Evolutionary conservation across 2,888 invertebrate genomes (phyloP).

Genomic region (Odiellus spinosus): DNA sequence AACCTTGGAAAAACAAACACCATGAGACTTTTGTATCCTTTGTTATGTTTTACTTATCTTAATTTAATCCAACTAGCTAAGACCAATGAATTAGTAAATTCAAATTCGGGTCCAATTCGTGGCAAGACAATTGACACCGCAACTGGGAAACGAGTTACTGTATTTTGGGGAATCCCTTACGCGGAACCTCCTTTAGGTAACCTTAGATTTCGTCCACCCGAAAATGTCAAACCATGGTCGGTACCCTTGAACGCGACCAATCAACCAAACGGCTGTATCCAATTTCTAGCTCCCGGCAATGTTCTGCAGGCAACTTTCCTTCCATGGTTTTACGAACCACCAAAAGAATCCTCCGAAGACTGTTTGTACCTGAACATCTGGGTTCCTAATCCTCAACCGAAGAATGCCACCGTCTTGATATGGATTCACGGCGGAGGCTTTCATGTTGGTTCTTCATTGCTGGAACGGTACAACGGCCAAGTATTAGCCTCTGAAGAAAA

Average conservation of each 20-base stretch:
- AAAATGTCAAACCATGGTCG: slow-evolving; percentile 9
- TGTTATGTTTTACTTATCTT: too few relatives aligned
- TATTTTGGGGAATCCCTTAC: slow-evolving; percentile 15
- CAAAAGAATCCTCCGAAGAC: slow-evolving; percentile 40
- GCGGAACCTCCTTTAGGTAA: slow-evolving; percentile 11
- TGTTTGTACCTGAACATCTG: slow-evolving; percentile 70
- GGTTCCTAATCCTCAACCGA: slow-evolving; percentile 40
- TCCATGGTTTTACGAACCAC: neutral
- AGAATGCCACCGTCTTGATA: too few relatives aligned
- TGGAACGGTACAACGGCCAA: too few relatives aligned
- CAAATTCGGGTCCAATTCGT: too few relatives aligned
- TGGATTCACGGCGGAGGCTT: too few relatives aligned
- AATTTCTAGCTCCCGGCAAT: neutral
- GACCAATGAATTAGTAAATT: too few relatives aligned
- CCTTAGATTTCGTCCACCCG: slow-evolving; percentile 7
- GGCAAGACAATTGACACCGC: too few relatives aligned
- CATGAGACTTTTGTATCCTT: too few relatives aligned
- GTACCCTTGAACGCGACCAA: slow-evolving; percentile 4
- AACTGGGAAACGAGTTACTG: slow-evolving; percentile 1
- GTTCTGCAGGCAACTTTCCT: slow-evolving; percentile 2
- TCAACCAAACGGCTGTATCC: slow-evolving; percentile 11
- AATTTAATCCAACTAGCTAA: too few relatives aligned
- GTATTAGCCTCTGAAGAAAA: too few relatives aligned
- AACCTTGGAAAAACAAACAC: too few relatives aligned
- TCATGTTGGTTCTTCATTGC: too few relatives aligned